Evolutionary conservation across 2,888 invertebrate genomes (phyloP).

Genomic region (Tipula unca): DNA sequence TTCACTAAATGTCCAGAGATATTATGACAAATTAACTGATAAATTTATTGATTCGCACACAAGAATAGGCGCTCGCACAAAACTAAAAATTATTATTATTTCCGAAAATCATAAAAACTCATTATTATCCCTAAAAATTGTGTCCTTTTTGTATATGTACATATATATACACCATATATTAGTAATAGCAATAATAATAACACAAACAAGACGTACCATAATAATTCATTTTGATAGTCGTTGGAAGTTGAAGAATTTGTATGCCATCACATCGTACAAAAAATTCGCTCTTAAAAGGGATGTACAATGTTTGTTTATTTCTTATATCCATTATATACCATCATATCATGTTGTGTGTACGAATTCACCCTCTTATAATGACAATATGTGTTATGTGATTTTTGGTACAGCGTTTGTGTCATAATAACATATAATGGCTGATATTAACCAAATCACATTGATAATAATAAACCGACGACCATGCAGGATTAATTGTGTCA

Average conservation of each 20-base stretch:
- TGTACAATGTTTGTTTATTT: neutral
- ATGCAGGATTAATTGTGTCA: neutral
- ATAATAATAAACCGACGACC: neutral
- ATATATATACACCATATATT: neutral
- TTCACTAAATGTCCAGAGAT: neutral
- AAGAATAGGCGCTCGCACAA: too few relatives aligned
- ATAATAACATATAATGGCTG: neutral
- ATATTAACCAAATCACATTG: neutral
- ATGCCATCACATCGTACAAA: neutral
- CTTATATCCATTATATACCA: neutral
- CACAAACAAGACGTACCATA: neutral
- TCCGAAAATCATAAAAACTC: neutral
- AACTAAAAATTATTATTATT: constrained; percentile 1
- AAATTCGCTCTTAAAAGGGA: neutral
- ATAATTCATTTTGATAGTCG: neutral
- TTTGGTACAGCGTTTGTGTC: neutral
- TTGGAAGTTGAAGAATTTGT: neutral
- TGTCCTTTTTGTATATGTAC: neutral
- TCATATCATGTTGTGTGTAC: neutral
- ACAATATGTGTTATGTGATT: neutral
- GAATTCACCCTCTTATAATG: neutral
- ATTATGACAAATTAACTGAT: neutral
- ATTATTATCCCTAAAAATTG: neutral
- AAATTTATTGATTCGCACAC: constrained; percentile 9
- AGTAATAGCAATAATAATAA: neutral